Base-by-base conservation (phyloP, 1,140 invertebrate genomes). In the Drosophila biarmipes region DNA sequence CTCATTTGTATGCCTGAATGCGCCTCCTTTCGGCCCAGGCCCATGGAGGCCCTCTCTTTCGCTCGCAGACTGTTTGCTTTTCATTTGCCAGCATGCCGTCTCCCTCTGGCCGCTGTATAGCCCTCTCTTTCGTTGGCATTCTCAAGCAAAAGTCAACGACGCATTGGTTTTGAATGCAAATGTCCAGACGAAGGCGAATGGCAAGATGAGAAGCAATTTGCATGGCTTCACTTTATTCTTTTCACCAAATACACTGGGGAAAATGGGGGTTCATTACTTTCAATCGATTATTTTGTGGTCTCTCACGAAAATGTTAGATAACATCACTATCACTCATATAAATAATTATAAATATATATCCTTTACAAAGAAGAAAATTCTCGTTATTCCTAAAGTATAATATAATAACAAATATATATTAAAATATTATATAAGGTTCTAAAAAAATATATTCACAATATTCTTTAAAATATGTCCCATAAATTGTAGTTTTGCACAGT, bases 111-210 rank as follows among this genome's bases (percentile, higher is more conserved):
- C 46, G 14, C 24, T 40, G 12, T 40, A 21, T n/a, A 15, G n/a
- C 8, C 35, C n/a, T 35, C 56, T 24, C 37, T 37, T 27, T 48
- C 49, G 42, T 37, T 58, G 38, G 38, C 42, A 67, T 29, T 78
- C 67, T 73, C 78, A 75, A 66, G 78, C 80, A 86, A 86, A 85
- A 85, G 80, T 85, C 80, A 85, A 69, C 80, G 80, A 68, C 80
- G 80, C 80, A 76, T 85, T 84, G 72, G 62, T 84, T 76, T 59
- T 80, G 67, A 86, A 85, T 85, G 80, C 80, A 85, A 85, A 85
- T 85, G 81, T 74, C 77, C 77, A 71, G 63, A 67, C 46, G 46
- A 24, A 45, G 57, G 55, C 38, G 45, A 46, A 72, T 27, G 45
- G 51, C 21, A 66, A 64, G 59, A 74, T 74, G 72, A 64, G 72